Evolutionary conservation across 2,797 vertebrate species (phyloP).

Genomic region (Austrolebias charrua): DNA sequence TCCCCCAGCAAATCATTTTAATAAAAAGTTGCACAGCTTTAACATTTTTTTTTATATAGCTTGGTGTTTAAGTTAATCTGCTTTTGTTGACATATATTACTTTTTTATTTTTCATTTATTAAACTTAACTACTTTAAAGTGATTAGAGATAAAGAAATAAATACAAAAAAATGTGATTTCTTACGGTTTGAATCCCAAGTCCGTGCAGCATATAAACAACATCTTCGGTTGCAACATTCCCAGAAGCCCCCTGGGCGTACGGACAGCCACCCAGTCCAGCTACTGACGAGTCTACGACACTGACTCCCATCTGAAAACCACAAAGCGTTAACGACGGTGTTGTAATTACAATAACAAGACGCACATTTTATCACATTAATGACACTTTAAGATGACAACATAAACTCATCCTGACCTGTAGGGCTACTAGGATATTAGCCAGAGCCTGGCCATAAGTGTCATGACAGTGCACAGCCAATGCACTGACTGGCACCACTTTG

Average conservation of each 20-base stretch:
- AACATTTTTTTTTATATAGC: no score
- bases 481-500: constrained; percentile 86
- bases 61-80: no score
- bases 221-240: constrained; percentile 96
- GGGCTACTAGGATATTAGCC: constrained; percentile 91
- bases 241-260: constrained; percentile 92
- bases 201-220: constrained; percentile 96
- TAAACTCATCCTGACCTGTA: constrained; percentile 83
- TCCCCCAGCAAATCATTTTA: no score
- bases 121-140: no score
- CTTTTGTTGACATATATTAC: no score
- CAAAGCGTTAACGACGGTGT: background rate
- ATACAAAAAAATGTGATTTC: constrained; percentile 20
- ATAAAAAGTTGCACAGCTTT: no score
- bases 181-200: constrained; percentile 93
- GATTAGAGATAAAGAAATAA: no score
- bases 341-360: background rate
- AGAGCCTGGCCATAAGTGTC: constrained; percentile 97
- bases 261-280: constrained; percentile 96
- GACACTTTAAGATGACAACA: background rate
- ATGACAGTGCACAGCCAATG: constrained; percentile 95
- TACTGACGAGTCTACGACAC: constrained; percentile 91
- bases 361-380: background rate
- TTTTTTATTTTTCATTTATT: no score
- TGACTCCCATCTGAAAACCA: constrained; percentile 89